Evolutionary conservation across 2,888 invertebrate species (phyloP).

Genomic region (Euclidia mi): DNA sequence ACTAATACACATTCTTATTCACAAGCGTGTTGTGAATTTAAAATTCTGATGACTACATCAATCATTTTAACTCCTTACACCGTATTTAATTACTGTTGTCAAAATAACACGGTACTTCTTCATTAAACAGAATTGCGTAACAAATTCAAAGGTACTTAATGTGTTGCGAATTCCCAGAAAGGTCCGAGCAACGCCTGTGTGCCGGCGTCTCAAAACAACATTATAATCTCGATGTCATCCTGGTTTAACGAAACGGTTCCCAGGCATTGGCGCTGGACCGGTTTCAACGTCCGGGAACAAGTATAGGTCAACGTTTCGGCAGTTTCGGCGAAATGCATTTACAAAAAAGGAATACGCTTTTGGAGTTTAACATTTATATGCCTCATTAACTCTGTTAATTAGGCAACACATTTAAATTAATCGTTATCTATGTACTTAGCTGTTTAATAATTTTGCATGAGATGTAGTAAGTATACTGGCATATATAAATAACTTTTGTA

Average conservation of each 20-base stretch:
- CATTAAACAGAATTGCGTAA: background rate
- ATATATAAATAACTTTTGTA: too few relatives aligned
- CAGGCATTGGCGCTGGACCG: conserved; percentile 54
- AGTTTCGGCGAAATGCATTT: conserved; percentile 38
- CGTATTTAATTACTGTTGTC: background rate
- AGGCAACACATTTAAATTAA: too few relatives aligned
- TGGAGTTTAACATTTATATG: background rate
- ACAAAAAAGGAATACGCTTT: conserved; percentile 28
- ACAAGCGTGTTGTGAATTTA: background rate
- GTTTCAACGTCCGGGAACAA: conserved; percentile 45
- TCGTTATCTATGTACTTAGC: too few relatives aligned
- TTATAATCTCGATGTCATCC: conserved; percentile 49
- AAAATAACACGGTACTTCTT: background rate
- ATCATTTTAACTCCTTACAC: background rate
- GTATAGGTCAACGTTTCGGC: conserved; percentile 30
- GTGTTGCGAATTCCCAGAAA: conserved; percentile 3
- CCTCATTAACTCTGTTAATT: too few relatives aligned
- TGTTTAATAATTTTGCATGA: too few relatives aligned
- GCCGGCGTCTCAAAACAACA: conserved; percentile 3
- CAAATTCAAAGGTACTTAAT: background rate
- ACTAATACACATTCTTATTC: too few relatives aligned
- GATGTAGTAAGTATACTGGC: too few relatives aligned
- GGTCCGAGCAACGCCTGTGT: conserved; percentile 8
- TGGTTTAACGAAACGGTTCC: conserved; percentile 46
- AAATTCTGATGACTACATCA: background rate